Percentiles rank a stretch among this genome's conserved stretches.
Evolutionary conservation across 2,113 vertebrate species (phyloP).

Genomic region (Tragelaphus scriptus): DNA sequence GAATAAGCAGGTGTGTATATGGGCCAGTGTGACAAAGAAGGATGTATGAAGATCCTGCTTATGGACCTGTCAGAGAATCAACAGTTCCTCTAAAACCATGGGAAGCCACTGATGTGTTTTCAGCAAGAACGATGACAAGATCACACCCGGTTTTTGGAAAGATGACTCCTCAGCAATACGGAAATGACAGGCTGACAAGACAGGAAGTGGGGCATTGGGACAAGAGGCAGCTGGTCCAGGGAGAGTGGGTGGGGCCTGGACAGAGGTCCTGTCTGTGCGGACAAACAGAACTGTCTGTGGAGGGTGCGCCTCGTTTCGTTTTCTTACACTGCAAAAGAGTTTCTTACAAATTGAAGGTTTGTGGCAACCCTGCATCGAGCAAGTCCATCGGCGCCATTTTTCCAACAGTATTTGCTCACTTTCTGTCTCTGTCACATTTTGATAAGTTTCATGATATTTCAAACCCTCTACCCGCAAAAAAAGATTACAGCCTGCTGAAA

Average conservation of each 20-base stretch:
- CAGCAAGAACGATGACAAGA: background rate
- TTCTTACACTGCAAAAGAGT: background rate
- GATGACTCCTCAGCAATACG: background rate
- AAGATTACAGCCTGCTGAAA: background rate
- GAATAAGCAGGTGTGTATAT: background rate
- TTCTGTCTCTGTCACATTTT: background rate
- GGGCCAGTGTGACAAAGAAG: background rate
- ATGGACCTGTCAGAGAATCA: rapidly evolving
- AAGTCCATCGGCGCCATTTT: too few relatives aligned
- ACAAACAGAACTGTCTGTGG: background rate
- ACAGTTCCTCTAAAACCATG: background rate
- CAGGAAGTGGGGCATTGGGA: background rate
- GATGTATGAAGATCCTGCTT: background rate
- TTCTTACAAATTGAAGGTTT: background rate
- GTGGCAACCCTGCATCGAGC: background rate
- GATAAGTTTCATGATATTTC: background rate
- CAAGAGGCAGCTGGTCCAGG: background rate
- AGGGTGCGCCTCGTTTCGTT: rapidly evolving
- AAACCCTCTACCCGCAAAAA: background rate
- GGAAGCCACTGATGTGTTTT: background rate
- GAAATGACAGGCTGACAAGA: background rate
- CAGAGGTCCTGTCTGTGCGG: background rate
- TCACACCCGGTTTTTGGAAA: background rate
- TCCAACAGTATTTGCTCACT: background rate
- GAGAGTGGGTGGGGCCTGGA: background rate